Evolutionary conservation across 37 sponge, comb jelly and placozoan species (phyloP), one percentile per base, ranked within the genome.

Genomic region (Hexactinellida sp.): DNA sequence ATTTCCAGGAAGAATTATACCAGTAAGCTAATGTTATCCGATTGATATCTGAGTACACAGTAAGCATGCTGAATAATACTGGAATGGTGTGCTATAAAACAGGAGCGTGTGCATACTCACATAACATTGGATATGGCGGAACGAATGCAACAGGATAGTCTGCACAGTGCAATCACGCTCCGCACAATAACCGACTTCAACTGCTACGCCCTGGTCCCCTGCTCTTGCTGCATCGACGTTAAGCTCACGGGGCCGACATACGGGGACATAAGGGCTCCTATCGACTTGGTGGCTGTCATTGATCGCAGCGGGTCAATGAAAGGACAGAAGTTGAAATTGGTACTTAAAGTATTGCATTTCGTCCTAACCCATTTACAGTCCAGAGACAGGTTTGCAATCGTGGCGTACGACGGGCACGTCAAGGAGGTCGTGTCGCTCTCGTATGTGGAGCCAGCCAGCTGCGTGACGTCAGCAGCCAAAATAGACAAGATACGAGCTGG

Each of bases 301-400:
- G 87, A 86, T 41, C 55, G 76, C 7, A 86, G 87, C n/a, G 87
- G 87, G 37, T 82, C 82, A 16, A 86, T 86, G 87, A 7, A 1
- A 7, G 82, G 82, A 24, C 19, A 25, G 76, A 86, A 86, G 34
- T 16, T 86, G 1, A 25, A 82, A 9, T 19, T 86, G 3, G 87
- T 86, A 5, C 84, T n/a, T 54, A 82, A 86, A 34, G 76, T 82
- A 30, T 36, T 86, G 13, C 82, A 34, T 37, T 86, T 86, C 39
- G 87, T 86, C 38, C 30, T 84, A 23, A 19, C 28, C 1, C 87
- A 86, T 82, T 36, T 86, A 37, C 84, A 83, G 36, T 36, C 54
- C 1, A 30, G 1, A 24, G 87, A 86, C 32, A 7, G 82, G 24
- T 36, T 86, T 21, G 87, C 55, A 16, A 83, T 86, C 9, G 87